Conservation (phyloP, 2,888 invertebrate genomes). For the Dorcus parallelipipedus region DNA sequence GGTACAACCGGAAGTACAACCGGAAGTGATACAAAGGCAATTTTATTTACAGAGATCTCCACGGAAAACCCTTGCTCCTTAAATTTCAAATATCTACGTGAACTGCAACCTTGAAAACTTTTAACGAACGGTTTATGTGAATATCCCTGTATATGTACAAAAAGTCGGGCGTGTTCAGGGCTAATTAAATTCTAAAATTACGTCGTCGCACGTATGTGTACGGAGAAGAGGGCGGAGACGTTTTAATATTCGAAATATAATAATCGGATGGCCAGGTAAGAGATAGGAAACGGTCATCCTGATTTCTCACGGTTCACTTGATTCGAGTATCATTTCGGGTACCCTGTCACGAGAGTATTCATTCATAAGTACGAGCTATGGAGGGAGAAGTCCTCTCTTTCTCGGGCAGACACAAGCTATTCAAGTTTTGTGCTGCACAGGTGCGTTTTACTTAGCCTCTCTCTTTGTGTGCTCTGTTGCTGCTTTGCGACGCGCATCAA, state of each 20-base stretch:
- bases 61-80: too few relatives aligned
- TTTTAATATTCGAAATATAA: conserved; percentile 10
- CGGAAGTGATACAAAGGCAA: too few relatives aligned
- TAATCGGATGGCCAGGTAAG: conserved; percentile 23
- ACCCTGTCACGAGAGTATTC: conserved; percentile 50
- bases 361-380: conserved; percentile 50
- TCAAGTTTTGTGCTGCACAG: conserved; percentile 33
- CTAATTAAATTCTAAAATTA: too few relatives aligned
- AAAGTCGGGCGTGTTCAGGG: too few relatives aligned
- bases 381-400: conserved; percentile 36
- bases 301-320: conserved; percentile 28
- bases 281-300: conserved; percentile 21
- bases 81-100: too few relatives aligned
- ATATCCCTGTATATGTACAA: too few relatives aligned
- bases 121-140: too few relatives aligned
- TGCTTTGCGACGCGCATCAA: conserved; percentile 13
- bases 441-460: conserved; percentile 29
- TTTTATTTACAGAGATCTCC: too few relatives aligned
- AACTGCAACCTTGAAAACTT: too few relatives aligned
- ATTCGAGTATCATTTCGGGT: conserved; percentile 18
- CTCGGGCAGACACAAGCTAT: conserved; percentile 31
- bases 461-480: conserved; percentile 16
- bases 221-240: too few relatives aligned
- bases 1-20: too few relatives aligned
- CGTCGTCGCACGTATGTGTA: too few relatives aligned